These are phyloP conservation scores for Chelonus formosanus DNA, from an alignment of 2,888 invertebrate species.

Conservation along the genomic window DNA sequence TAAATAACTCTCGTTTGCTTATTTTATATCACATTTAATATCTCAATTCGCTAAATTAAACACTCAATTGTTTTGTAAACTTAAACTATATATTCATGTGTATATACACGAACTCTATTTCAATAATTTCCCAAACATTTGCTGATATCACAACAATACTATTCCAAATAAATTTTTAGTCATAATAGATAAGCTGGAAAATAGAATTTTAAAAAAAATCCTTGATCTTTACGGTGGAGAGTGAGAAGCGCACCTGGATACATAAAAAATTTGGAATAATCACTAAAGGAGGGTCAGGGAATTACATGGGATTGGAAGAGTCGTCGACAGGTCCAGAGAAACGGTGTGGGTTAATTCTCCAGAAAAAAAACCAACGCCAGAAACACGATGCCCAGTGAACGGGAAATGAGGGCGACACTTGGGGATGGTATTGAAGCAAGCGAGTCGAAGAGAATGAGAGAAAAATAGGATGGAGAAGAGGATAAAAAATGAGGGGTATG, in stretches of 20 bases:
- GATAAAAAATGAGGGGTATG: slow-evolving; percentile 20
- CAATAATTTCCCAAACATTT: no score
- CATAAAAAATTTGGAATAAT: slow-evolving; percentile 39
- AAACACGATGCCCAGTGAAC: slow-evolving; percentile 23
- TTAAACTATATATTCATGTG: no score
- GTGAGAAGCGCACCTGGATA: slow-evolving; percentile 5
- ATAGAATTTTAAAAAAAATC: slow-evolving; percentile 18
- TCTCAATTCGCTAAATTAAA: no score
- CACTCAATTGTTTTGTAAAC: no score
- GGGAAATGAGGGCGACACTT: slow-evolving; percentile 26
- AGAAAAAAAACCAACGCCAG: slow-evolving; percentile 6
- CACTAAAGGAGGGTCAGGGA: slow-evolving; percentile 24
- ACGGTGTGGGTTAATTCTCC: slow-evolving; percentile 36
- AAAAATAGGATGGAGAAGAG: slow-evolving; percentile 17
- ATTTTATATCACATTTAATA: neutral
- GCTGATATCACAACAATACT: no score
- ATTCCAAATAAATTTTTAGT: no score
- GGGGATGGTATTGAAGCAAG: neutral
- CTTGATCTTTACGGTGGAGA: no score
- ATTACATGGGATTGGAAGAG: slow-evolving; percentile 32
- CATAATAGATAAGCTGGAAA: neutral
- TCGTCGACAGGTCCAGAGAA: slow-evolving; percentile 35
- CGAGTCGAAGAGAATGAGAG: slow-evolving; percentile 6
- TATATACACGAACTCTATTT: no score
- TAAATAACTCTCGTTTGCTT: neutral